These are phyloP conservation scores for Drosophila sucinea DNA, from an alignment of 1,140 invertebrate species.

Conservation along the genomic window DNA sequence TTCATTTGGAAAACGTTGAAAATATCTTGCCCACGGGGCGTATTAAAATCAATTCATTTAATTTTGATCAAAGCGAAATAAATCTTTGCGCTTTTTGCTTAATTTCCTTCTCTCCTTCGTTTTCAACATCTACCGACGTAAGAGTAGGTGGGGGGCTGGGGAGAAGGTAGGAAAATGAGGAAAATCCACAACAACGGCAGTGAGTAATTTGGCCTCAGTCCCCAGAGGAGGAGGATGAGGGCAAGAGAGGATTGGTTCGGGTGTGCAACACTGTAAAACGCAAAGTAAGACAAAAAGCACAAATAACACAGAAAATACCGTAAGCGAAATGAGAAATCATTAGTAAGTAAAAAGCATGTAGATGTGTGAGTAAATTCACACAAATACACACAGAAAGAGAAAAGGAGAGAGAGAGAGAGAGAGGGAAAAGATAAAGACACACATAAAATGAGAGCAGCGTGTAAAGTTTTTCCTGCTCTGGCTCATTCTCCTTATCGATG, in stretches of 20 bases:
- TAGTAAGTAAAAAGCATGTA: slow-evolving; percentile 77
- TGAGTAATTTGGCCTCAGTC: slow-evolving; percentile 74
- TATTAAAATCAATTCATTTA: slow-evolving; percentile 82
- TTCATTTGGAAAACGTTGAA: slow-evolving; percentile 73
- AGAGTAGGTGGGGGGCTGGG: neutral
- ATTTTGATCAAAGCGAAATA: slow-evolving; percentile 82
- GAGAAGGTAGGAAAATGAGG: slow-evolving; percentile 44
- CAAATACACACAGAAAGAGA: slow-evolving; percentile 35
- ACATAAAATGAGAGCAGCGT: slow-evolving; percentile 61
- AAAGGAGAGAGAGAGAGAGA: slow-evolving; percentile 4
- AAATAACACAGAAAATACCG: slow-evolving; percentile 71
- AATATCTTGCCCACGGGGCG: slow-evolving; percentile 81
- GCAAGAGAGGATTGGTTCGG: slow-evolving; percentile 5
- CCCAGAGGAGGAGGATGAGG: slow-evolving; percentile 2
- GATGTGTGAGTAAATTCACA: slow-evolving; percentile 46
- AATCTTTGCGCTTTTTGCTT: slow-evolving; percentile 82
- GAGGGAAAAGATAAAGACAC: slow-evolving; percentile 62
- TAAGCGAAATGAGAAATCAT: slow-evolving; percentile 82
- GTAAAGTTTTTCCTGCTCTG: slow-evolving; percentile 69
- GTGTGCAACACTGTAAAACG: slow-evolving; percentile 48
- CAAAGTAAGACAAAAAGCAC: slow-evolving; percentile 76
- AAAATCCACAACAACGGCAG: slow-evolving; percentile 77
- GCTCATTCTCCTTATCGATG: slow-evolving; percentile 67
- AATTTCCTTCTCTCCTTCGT: slow-evolving; percentile 67
- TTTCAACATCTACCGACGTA: slow-evolving; percentile 6